Evolutionary conservation across 92 coral and sea anemone genomes (phyloP), one percentile per base, ranked within the genome.

Genomic region (Muricea muricata): DNA sequence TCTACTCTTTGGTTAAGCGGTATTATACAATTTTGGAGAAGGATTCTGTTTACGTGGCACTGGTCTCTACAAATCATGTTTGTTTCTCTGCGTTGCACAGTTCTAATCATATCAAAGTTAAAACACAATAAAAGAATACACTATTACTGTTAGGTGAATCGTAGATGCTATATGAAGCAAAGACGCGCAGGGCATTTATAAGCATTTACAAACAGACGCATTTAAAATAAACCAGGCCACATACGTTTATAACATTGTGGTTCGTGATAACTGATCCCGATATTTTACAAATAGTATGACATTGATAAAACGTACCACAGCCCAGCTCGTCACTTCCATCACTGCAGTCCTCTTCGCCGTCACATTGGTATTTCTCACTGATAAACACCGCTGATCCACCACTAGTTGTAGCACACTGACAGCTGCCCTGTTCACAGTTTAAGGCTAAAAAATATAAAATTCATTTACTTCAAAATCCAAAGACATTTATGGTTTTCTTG

Each of bases 301-400:
- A 37, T 9, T 37, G 42, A n/a, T n/a, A 21, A 6, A 42, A 75
- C 80, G 23, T 75, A 75, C 80, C 80, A 75, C 80, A 75, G 30
- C n/a, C 52, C 7, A 83, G 81, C 71, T 95, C 98, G 65, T 95
- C 98, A 69, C 95, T 93, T 11, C 71, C 72, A 85, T 95, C 98
- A 17, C 76, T 89, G 72, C 98, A 95, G 24, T 95, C 98, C 42
- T 89, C 81, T 9, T 84, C 84, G 0, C 84, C 89, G 50, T 95
- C 98, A 77, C 98, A 95, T 30, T 84, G 80, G 90, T 90, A 91
- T 57, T 60, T 72, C 30, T 55, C 75, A 25, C 61, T 60, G 6
- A 95, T 47, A 68, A 91, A 52, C 21, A 18, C 2, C 60, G 60
- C 18, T 25, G 24, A 23, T 9, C 20, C 90, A 2, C 65, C 46